These are phyloP conservation scores for Microctenopoma stevenorrisi DNA, from an alignment of 2,797 vertebrate genomes.

Conservation along the genomic window DNA sequence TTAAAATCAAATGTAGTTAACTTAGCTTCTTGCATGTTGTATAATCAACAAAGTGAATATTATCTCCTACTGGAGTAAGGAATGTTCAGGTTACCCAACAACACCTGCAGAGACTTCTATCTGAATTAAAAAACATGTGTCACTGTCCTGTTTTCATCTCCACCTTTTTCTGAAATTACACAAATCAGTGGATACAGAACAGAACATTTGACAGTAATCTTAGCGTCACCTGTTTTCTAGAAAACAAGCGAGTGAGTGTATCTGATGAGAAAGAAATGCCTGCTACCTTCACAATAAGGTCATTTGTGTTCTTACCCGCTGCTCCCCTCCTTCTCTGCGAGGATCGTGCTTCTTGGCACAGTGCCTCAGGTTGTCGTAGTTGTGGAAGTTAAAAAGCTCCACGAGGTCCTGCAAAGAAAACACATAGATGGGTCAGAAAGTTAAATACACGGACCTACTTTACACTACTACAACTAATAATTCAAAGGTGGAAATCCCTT, in stretches of 20 bases:
- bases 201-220: not conserved
- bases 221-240: not conserved
- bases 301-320: conserved; percentile 88
- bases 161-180: not conserved
- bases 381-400: conserved; percentile 97
- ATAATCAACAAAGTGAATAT: not conserved
- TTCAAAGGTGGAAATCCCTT: too few relatives aligned
- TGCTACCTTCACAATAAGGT: not conserved
- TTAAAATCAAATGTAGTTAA: not conserved
- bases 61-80: not conserved
- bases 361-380: conserved; percentile 98
- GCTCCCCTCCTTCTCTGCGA: conserved; percentile 96
- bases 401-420: conserved; percentile 90
- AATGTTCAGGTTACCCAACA: not conserved
- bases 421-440: too few relatives aligned
- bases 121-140: not conserved
- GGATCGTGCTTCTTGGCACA: conserved; percentile 98
- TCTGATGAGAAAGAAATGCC: conserved; percentile 15
- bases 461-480: not conserved
- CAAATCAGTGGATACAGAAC: not conserved
- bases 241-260: not conserved
- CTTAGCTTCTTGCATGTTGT: not conserved
- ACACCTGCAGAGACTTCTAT: not conserved
- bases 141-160: not conserved
- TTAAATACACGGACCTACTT: not conserved